Percentiles rank a stretch among this genome's conserved stretches.
These are phyloP conservation scores for Helicoverpa zea DNA, from an alignment of 1,140 invertebrate species.

Conservation along the genomic window DNA sequence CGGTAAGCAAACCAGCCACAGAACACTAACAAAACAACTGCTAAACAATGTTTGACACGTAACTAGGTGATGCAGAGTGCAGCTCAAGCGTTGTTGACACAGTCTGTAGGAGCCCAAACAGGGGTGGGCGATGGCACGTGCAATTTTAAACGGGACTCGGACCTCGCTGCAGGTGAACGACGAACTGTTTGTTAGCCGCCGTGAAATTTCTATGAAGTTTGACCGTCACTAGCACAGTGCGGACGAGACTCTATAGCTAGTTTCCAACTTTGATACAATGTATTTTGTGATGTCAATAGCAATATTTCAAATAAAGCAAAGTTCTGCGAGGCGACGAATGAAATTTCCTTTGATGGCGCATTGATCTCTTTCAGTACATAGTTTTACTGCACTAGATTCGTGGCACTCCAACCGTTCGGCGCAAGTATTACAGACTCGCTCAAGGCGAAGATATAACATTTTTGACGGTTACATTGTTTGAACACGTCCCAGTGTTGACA, in stretches of 20 bases:
- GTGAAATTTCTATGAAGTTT: constrained; percentile 69
- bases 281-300: constrained; percentile 39
- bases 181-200: constrained; percentile 56
- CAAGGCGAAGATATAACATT: constrained; percentile 67
- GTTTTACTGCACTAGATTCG: constrained; percentile 34
- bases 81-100: constrained; percentile 72
- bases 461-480: constrained; percentile 81
- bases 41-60: constrained; percentile 80
- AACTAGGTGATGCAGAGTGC: constrained; percentile 75
- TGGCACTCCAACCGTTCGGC: constrained; percentile 25
- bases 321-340: constrained; percentile 13
- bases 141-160: constrained; percentile 75
- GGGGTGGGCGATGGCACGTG: constrained; percentile 69
- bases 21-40: constrained; percentile 73
- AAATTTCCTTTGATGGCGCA: constrained; percentile 26
- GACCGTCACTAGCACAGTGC: constrained; percentile 32
- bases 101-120: constrained; percentile 68
- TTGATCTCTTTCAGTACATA: constrained; percentile 41
- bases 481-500: constrained; percentile 72
- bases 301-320: constrained; percentile 42
- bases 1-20: constrained; percentile 59
- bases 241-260: constrained; percentile 41
- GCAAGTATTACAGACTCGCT: constrained; percentile 48
- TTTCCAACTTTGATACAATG: constrained; percentile 40
- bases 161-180: constrained; percentile 53